These are phyloP conservation scores for Corbicula japonica DNA, from an alignment of 2,888 invertebrate genomes.

Conservation along the genomic window DNA sequence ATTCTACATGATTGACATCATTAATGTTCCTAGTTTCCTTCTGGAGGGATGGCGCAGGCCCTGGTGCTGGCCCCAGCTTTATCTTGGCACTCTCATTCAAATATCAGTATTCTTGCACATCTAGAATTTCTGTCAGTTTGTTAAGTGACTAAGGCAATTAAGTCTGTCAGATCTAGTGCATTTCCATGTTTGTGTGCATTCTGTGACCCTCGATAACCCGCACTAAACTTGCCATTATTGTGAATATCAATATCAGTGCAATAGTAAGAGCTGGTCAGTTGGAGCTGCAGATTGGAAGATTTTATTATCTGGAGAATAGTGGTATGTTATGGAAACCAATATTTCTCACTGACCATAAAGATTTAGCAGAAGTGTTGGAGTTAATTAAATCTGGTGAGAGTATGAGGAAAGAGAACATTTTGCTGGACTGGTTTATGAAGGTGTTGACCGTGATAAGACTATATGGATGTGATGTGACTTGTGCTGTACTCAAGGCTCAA, in stretches of 20 bases:
- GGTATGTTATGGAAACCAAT: slow-evolving; percentile 18
- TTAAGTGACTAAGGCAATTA: slow-evolving; percentile 33
- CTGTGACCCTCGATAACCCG: slow-evolving; percentile 41
- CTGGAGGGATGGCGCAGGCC: too few relatives aligned
- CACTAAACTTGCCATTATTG: slow-evolving; percentile 1
- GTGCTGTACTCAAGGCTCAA: too few relatives aligned
- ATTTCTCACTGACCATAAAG: slow-evolving; percentile 20
- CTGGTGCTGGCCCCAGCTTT: too few relatives aligned
- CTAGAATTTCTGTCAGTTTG: not conserved
- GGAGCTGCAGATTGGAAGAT: slow-evolving; percentile 30
- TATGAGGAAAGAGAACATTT: too few relatives aligned
- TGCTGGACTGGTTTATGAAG: too few relatives aligned
- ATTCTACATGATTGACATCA: too few relatives aligned
- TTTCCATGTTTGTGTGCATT: slow-evolving; percentile 48
- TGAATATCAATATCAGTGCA: slow-evolving; percentile 53
- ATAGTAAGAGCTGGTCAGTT: slow-evolving; percentile 35
- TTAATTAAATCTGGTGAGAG: slow-evolving; percentile 10
- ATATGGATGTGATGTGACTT: too few relatives aligned
- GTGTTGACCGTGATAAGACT: too few relatives aligned
- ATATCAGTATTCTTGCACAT: not conserved
- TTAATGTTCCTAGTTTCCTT: too few relatives aligned
- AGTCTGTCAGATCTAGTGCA: slow-evolving; percentile 31
- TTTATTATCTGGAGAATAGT: slow-evolving; percentile 17
- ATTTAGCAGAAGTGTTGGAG: slow-evolving; percentile 7
- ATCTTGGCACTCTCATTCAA: too few relatives aligned